These are phyloP conservation scores for Diuraphis noxia DNA, from an alignment of 1,140 invertebrate species.

Conservation along the genomic window DNA sequence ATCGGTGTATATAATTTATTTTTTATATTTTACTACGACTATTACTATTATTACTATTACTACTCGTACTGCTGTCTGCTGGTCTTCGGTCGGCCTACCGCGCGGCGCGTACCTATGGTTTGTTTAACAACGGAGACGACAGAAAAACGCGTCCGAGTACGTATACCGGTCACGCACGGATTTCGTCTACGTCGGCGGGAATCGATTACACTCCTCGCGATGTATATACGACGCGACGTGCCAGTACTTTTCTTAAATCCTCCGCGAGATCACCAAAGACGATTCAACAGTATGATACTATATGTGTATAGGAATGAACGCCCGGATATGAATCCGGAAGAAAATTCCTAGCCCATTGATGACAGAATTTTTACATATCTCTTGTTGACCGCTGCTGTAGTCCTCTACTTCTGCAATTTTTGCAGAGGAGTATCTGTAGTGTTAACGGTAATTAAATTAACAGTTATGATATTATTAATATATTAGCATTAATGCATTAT, in stretches of 20 bases:
- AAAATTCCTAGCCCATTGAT: background rate
- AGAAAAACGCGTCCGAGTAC: slow-evolving; percentile 22
- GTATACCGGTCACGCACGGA: slow-evolving; percentile 48
- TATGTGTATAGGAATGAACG: background rate
- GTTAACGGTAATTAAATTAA: background rate
- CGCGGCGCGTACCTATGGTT: slow-evolving; percentile 25
- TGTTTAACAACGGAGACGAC: slow-evolving; percentile 39
- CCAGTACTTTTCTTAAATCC: background rate
- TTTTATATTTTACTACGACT: slow-evolving; percentile 16
- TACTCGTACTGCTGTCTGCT: background rate
- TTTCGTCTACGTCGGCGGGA: background rate
- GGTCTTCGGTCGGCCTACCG: background rate
- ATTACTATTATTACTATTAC: slow-evolving; percentile 14
- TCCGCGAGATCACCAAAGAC: background rate
- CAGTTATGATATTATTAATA: background rate
- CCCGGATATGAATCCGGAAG: background rate
- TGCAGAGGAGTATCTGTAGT: background rate
- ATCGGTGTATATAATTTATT: background rate
- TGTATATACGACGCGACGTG: background rate
- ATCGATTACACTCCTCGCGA: slow-evolving; percentile 25
- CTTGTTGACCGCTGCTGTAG: background rate
- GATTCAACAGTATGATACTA: background rate
- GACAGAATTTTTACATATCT: background rate
- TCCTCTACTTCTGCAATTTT: background rate
- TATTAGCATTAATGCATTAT: background rate